Percentiles rank a stretch among this genome's conserved stretches.
These are phyloP conservation scores for Saguinus midas DNA, from an alignment of 2,113 vertebrate species.

Conservation along the genomic window DNA sequence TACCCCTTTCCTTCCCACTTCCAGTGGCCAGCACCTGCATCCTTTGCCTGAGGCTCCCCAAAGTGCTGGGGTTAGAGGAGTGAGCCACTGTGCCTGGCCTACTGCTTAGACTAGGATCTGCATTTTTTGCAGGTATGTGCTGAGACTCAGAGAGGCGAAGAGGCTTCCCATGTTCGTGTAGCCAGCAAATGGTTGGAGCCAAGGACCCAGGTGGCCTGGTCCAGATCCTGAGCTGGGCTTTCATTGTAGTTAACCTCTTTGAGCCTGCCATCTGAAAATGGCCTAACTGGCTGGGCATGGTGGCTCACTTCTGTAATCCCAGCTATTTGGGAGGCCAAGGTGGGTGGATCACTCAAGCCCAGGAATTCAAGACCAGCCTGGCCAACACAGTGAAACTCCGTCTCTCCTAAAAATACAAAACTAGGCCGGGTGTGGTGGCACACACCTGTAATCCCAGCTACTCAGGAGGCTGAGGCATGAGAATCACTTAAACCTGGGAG, in stretches of 20 bases:
- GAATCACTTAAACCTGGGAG: no score
- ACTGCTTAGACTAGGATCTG: neutral
- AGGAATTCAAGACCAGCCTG: no score
- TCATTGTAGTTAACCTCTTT: neutral
- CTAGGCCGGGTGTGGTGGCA: no score
- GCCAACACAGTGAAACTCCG: no score
- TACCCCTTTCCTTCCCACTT: neutral
- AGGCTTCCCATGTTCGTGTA: neutral
- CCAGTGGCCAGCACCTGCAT: neutral
- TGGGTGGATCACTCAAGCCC: no score
- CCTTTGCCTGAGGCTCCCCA: neutral
- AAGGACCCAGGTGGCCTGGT: rapidly evolving
- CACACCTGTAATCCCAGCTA: no score
- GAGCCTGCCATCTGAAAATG: neutral
- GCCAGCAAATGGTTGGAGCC: neutral
- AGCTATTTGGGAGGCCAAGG: no score
- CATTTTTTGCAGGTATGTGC: neutral
- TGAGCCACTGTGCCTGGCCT: no score
- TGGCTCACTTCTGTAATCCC: no score
- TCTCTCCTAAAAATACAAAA: no score
- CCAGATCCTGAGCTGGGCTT: neutral
- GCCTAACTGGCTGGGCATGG: neutral
- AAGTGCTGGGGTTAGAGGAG: no score
- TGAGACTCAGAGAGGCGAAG: neutral
- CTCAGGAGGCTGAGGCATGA: no score